These are phyloP conservation scores for Eucriotettix oculatus DNA, from an alignment of 2,888 invertebrate species.

Conservation along the genomic window DNA sequence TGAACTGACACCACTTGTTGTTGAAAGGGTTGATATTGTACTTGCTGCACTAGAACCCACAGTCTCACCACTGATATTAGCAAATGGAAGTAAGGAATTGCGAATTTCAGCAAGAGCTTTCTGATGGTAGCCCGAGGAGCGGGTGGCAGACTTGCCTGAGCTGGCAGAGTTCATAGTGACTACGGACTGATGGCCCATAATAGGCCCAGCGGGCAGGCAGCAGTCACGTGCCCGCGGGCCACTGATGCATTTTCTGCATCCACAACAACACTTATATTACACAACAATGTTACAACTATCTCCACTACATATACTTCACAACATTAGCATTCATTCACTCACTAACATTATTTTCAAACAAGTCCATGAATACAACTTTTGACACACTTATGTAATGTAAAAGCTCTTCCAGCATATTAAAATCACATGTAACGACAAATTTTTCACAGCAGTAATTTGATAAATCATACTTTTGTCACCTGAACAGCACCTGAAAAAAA, in stretches of 20 bases:
- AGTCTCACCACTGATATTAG: constrained; percentile 44
- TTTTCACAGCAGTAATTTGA: too few species aligned
- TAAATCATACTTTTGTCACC: too few species aligned
- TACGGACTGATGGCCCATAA: constrained; percentile 33
- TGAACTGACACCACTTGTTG: constrained; percentile 42
- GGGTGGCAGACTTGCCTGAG: constrained; percentile 42
- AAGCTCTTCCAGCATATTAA: too few species aligned
- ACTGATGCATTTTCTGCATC: constrained; percentile 11
- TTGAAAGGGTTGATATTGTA: constrained; percentile 47
- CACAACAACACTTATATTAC: constrained; percentile 8
- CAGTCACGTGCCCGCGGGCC: constrained; percentile 20
- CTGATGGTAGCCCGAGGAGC: constrained; percentile 59
- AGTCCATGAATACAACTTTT: not conserved
- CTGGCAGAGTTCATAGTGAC: constrained; percentile 35
- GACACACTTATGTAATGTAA: too few species aligned
- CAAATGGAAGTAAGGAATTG: constrained; percentile 66
- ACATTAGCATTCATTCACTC: too few species aligned
- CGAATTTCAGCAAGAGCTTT: constrained; percentile 77
- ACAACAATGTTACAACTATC: not conserved
- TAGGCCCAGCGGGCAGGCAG: constrained; percentile 38
- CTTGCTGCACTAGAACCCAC: constrained; percentile 59
- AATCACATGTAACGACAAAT: too few species aligned
- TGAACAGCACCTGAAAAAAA: too few species aligned
- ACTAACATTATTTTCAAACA: not conserved
- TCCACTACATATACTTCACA: not conserved